phyloP scores from a whole-genome alignment of 2,113 vertebrate genomes.

The Peromyscus maniculatus region DNA sequence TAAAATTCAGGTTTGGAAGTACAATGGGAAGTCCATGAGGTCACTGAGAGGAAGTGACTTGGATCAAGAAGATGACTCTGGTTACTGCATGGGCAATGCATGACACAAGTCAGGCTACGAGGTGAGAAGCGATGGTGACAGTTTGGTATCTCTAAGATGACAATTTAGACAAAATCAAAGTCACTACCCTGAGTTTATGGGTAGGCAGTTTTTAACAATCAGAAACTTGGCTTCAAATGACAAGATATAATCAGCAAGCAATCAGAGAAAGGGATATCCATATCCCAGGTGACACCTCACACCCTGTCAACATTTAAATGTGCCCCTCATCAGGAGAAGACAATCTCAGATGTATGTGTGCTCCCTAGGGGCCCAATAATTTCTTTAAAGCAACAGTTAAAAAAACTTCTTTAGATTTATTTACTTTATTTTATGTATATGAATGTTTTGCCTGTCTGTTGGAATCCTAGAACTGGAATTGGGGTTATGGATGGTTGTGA shows the following conservation, averaged over 20 bases:
- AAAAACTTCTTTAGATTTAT: neutral
- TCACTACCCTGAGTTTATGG: slow-evolving; percentile 1
- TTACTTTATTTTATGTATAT: neutral
- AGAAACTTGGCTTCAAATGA: neutral
- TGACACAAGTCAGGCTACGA: neutral
- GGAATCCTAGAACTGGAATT: neutral
- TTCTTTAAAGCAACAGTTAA: neutral
- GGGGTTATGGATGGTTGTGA: neutral
- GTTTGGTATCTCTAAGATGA: neutral
- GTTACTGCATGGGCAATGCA: neutral
- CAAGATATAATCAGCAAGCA: slow-evolving; percentile 38
- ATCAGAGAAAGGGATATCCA: neutral
- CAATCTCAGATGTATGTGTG: neutral
- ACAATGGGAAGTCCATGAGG: neutral
- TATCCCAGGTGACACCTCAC: neutral
- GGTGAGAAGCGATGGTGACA: neutral
- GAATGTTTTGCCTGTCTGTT: neutral
- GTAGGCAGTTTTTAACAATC: slow-evolving; percentile 22
- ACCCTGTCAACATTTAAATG: neutral
- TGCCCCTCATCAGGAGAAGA: neutral
- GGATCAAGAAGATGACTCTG: slow-evolving; percentile 5
- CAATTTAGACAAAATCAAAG: neutral
- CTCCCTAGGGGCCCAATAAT: neutral
- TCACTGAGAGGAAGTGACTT: neutral
- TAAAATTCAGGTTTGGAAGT: neutral